These are phyloP conservation scores for Esox masquinongy DNA, from an alignment of 2,797 vertebrate species.

Conservation along the genomic window DNA sequence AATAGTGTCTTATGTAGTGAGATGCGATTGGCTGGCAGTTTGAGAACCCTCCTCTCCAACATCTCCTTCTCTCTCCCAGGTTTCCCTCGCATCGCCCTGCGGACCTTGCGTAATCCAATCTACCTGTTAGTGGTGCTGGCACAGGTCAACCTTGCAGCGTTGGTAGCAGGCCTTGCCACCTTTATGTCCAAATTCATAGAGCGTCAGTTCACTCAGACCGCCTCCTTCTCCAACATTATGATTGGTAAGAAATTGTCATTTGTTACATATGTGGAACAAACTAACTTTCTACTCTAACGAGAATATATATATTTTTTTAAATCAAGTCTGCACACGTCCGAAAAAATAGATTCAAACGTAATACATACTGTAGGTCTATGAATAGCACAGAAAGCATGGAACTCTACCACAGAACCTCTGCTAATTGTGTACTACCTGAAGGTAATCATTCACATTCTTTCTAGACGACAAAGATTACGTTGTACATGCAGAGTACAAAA, in stretches of 20 bases:
- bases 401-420: background rate
- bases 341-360: no score
- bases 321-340: no score
- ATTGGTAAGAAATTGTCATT: constrained; percentile 73
- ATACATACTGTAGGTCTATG: background rate
- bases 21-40: background rate
- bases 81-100: constrained; percentile 82
- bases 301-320: no score
- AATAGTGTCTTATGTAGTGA: background rate
- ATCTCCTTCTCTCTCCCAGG: constrained; percentile 65
- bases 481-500: background rate
- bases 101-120: constrained; percentile 81
- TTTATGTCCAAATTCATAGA: constrained; percentile 95
- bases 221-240: constrained; percentile 83
- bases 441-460: background rate
- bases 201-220: constrained; percentile 83
- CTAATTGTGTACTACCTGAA: background rate
- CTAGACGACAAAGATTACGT: background rate
- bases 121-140: constrained; percentile 88
- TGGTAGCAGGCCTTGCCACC: constrained; percentile 86
- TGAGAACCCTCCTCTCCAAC: background rate
- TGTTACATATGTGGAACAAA: background rate
- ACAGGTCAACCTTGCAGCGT: constrained; percentile 83
- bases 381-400: background rate
- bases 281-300: background rate